Percentiles rank a stretch among this genome's conserved stretches.
Evolutionary conservation across 1,140 invertebrate species (phyloP).

Genomic region (Tetramorium parvispinum): DNA sequence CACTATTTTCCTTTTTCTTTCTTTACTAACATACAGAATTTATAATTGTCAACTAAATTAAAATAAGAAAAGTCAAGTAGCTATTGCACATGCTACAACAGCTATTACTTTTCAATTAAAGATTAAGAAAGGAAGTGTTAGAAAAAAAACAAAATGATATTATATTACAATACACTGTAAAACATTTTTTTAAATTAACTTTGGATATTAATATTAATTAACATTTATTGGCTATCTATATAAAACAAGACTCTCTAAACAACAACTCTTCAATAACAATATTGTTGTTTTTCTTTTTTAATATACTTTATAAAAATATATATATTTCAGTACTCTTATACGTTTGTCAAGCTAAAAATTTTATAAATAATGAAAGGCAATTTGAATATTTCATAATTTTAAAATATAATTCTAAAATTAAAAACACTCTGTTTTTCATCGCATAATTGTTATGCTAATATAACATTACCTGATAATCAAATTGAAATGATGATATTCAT

Average conservation of each 20-base stretch:
- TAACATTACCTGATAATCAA: slow-evolving; percentile 1
- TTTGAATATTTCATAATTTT: background rate
- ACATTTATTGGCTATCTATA: background rate
- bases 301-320: background rate
- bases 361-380: background rate
- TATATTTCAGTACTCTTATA: background rate
- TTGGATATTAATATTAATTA: background rate
- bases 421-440: background rate
- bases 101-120: too few relatives aligned
- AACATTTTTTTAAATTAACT: background rate
- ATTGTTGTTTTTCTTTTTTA: background rate
- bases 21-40: background rate
- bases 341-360: background rate
- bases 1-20: background rate
- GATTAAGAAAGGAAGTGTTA: too few relatives aligned
- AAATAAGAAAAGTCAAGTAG: background rate
- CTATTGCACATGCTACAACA: too few relatives aligned
- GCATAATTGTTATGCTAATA: background rate
- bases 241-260: background rate
- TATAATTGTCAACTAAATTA: background rate
- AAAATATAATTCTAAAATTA: background rate
- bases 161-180: too few relatives aligned
- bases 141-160: too few relatives aligned
- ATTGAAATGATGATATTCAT: slow-evolving; percentile 9
- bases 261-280: background rate